Evolutionary conservation across 2,113 vertebrate genomes (phyloP).

Genomic region (Cichladusa arquata): DNA sequence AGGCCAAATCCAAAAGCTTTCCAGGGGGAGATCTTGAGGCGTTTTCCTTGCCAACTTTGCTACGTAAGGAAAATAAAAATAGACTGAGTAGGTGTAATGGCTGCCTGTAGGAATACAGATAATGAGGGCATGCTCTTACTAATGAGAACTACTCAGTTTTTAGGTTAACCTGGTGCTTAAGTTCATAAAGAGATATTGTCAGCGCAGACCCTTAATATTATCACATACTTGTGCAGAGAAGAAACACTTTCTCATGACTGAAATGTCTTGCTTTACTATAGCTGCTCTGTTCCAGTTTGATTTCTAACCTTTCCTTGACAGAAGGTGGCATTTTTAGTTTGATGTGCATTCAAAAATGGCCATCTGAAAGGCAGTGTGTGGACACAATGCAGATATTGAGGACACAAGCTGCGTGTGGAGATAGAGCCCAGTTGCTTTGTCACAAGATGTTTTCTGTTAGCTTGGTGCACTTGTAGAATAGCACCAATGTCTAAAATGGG

Average conservation of each 20-base stretch:
- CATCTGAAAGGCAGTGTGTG: not conserved
- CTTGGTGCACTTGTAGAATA: not conserved
- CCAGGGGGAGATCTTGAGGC: not conserved
- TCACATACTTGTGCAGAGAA: not conserved
- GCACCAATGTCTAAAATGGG: not conserved
- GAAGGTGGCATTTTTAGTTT: not conserved
- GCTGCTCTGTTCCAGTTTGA: not conserved
- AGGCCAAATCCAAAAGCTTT: not conserved
- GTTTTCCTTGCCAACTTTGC: not conserved
- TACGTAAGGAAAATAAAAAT: not conserved
- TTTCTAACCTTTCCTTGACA: not conserved
- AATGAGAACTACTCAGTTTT: not conserved
- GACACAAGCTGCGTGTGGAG: not conserved
- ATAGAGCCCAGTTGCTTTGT: not conserved
- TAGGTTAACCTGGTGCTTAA: not conserved
- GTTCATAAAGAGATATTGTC: not conserved
- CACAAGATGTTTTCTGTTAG: not conserved
- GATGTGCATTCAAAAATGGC: not conserved
- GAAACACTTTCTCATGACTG: not conserved
- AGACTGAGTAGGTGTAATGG: not conserved
- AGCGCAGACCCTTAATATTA: not conserved
- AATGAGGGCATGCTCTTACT: not conserved
- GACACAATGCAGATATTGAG: not conserved
- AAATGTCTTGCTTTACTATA: not conserved
- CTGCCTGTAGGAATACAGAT: not conserved